Evolutionary conservation across 2,888 invertebrate species (phyloP).

Genomic region (Frankliniella fusca): DNA sequence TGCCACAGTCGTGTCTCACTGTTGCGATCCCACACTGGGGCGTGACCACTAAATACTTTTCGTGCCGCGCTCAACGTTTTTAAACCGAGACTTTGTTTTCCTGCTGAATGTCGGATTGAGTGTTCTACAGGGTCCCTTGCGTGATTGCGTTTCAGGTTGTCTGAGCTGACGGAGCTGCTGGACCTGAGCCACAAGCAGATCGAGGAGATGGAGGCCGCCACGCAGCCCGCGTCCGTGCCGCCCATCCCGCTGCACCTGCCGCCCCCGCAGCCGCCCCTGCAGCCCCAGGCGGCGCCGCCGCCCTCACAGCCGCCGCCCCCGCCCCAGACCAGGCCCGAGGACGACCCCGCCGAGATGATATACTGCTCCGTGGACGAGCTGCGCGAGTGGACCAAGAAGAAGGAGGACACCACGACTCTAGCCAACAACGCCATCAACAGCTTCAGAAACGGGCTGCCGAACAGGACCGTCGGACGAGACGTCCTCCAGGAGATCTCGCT

Average conservation of each 20-base stretch:
- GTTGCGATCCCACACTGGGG: too few relatives aligned
- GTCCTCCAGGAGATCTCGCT: too few relatives aligned
- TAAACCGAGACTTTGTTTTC: background rate
- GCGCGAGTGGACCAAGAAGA: slow-evolving; percentile 53
- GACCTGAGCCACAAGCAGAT: slow-evolving; percentile 47
- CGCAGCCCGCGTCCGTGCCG: slow-evolving; percentile 33
- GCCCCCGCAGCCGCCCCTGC: too few relatives aligned
- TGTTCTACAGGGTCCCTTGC: background rate
- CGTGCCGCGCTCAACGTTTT: background rate
- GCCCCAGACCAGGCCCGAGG: slow-evolving; percentile 42
- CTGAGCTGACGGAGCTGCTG: slow-evolving; percentile 54
- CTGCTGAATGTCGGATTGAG: background rate
- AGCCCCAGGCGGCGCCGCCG: background rate
- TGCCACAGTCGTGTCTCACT: too few relatives aligned
- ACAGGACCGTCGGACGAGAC: background rate
- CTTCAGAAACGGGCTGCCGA: background rate
- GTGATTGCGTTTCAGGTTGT: background rate
- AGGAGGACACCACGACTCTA: slow-evolving; percentile 40
- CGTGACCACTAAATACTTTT: too few relatives aligned
- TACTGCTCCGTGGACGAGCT: slow-evolving; percentile 66
- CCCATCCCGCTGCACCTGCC: background rate
- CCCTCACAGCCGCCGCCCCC: slow-evolving; percentile 4
- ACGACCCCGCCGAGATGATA: slow-evolving; percentile 59
- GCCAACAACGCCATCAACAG: slow-evolving; percentile 44
- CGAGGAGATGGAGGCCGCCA: slow-evolving; percentile 40